phyloP scores from a whole-genome alignment of 2,113 vertebrate species.

The Glareola pratincola region DNA sequence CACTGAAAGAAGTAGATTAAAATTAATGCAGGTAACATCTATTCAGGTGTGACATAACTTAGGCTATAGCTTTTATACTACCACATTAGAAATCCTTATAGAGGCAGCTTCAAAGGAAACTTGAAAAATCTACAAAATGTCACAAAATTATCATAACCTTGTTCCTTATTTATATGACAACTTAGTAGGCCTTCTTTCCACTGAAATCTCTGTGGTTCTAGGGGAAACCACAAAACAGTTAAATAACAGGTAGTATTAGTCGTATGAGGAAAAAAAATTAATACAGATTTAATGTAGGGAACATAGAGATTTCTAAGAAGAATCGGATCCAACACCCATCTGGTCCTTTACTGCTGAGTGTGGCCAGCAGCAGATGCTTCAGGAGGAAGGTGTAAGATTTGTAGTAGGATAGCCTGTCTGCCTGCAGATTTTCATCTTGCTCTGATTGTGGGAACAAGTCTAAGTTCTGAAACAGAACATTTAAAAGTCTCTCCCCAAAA shows the following conservation, averaged over 20 bases:
- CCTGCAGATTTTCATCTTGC: background rate
- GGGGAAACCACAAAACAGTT: background rate
- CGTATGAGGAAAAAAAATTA: background rate
- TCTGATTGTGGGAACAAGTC: background rate
- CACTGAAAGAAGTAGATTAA: background rate
- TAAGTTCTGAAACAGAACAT: background rate
- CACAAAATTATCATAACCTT: background rate
- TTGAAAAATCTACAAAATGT: background rate
- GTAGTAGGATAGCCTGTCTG: background rate
- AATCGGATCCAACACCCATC: background rate
- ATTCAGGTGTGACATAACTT: background rate
- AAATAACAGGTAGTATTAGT: background rate
- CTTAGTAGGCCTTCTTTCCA: background rate
- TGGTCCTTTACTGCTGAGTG: background rate
- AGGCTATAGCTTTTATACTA: background rate
- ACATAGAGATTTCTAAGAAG: background rate
- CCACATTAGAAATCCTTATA: background rate
- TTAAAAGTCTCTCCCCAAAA: background rate
- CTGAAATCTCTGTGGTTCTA: background rate
- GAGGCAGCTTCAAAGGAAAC: background rate
- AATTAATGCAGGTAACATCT: background rate
- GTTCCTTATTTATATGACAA: background rate
- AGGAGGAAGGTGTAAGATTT: background rate
- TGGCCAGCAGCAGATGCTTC: slow-evolving; percentile 16
- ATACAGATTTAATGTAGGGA: background rate